A percentile compares a stretch with the other conserved stretches of the same genome.
Evolutionary conservation across 2,113 vertebrate species (phyloP).

Genomic region (Gambusia affinis): DNA sequence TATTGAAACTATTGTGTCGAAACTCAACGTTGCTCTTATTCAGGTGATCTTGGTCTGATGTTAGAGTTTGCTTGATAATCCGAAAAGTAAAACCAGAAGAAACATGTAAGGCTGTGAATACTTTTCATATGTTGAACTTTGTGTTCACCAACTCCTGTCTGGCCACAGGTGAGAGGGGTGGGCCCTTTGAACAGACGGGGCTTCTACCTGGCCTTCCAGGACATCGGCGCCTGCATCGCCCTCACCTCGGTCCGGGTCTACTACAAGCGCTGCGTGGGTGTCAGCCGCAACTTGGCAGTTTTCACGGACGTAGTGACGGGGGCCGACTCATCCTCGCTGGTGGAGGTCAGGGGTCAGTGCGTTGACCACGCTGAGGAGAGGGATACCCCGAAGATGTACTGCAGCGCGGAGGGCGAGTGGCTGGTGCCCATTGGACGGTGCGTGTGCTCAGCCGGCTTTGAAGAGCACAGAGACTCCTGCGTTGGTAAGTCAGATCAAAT

Average conservation of each 20-base stretch:
- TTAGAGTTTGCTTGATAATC: too few relatives aligned
- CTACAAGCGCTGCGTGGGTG: slow-evolving; percentile 93
- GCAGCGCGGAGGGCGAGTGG: slow-evolving; percentile 98
- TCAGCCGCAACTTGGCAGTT: slow-evolving; percentile 90
- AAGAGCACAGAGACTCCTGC: slow-evolving; percentile 89
- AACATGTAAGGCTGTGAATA: too few relatives aligned
- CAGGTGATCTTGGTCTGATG: too few relatives aligned
- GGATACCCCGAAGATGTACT: slow-evolving; percentile 99
- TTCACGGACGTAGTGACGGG: slow-evolving; percentile 95
- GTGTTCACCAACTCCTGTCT: background rate
- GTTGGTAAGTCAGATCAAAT: slow-evolving; percentile 81
- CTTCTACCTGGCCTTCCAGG: slow-evolving; percentile 97
- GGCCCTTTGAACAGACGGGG: slow-evolving; percentile 89
- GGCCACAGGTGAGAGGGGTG: slow-evolving; percentile 83
- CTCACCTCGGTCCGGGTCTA: slow-evolving; percentile 92
- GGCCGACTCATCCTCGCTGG: slow-evolving; percentile 93
- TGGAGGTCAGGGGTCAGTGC: slow-evolving; percentile 93
- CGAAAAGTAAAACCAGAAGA: too few relatives aligned
- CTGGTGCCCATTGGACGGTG: slow-evolving; percentile 96
- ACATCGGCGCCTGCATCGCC: slow-evolving; percentile 95
- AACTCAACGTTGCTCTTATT: too few relatives aligned
- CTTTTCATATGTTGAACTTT: background rate
- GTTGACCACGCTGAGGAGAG: slow-evolving; percentile 93
- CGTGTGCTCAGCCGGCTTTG: slow-evolving; percentile 92
- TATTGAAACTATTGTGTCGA: too few relatives aligned